Conservation (phyloP, 2,113 vertebrate species). For the Percina caprodes region DNA sequence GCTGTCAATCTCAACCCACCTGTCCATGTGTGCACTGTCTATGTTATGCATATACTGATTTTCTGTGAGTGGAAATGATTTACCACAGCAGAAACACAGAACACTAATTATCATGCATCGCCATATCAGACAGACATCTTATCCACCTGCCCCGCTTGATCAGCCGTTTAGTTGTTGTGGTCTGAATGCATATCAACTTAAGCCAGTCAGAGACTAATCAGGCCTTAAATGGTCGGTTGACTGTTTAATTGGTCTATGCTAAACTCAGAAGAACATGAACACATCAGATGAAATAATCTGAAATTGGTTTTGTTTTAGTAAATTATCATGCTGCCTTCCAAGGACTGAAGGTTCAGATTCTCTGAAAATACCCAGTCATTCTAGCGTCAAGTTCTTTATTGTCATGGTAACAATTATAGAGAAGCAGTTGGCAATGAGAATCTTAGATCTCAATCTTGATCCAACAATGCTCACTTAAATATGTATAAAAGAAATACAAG, state of each 20-base stretch:
- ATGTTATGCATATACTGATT: slow-evolving; percentile 12
- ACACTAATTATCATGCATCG: slow-evolving; percentile 52
- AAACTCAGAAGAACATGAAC: slow-evolving; percentile 61
- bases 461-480: neutral
- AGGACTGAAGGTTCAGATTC: slow-evolving; percentile 21
- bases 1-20: slow-evolving; percentile 14
- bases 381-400: neutral
- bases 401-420: neutral
- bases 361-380: slow-evolving; percentile 26
- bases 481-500: neutral
- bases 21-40: slow-evolving; percentile 5
- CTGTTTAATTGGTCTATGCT: slow-evolving; percentile 72
- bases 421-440: neutral
- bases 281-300: slow-evolving; percentile 63
- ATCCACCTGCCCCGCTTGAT: slow-evolving; percentile 64
- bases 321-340: slow-evolving; percentile 42
- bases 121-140: slow-evolving; percentile 43
- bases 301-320: slow-evolving; percentile 56
- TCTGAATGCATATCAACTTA: slow-evolving; percentile 79
- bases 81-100: slow-evolving; percentile 41
- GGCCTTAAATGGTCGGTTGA: slow-evolving; percentile 78
- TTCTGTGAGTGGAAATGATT: slow-evolving; percentile 37
- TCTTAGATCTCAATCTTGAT: neutral
- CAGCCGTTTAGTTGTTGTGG: slow-evolving; percentile 56
- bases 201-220: slow-evolving; percentile 76